Conservation (phyloP, 2,888 invertebrate species). For the Alviniconcha strummeri region DNA sequence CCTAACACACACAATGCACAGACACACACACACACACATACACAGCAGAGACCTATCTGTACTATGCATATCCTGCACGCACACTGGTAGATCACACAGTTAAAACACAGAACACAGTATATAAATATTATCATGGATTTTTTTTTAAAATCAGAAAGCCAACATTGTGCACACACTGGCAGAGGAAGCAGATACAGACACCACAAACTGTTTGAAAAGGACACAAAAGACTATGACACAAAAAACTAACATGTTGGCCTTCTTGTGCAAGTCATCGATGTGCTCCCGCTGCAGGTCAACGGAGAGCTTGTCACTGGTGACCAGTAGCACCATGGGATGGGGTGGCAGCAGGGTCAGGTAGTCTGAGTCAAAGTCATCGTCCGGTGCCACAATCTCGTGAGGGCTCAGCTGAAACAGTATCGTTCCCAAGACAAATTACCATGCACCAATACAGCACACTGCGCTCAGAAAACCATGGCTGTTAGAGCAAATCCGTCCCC, state of each 20-base stretch:
- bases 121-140: too few species aligned
- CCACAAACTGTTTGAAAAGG: background rate
- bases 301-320: background rate
- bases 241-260: conserved; percentile 15
- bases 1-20: background rate
- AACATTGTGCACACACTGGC: background rate
- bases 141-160: background rate
- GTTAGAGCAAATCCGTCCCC: background rate
- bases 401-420: conserved; percentile 16
- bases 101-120: too few species aligned
- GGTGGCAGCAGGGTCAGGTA: conserved; percentile 28
- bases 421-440: background rate
- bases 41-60: too few species aligned
- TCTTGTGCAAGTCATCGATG: conserved; percentile 25
- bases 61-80: too few species aligned
- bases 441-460: background rate
- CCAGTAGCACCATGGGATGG: conserved; percentile 25
- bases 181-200: too few species aligned
- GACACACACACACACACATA: too few species aligned
- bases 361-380: conserved; percentile 20
- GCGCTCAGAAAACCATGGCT: background rate
- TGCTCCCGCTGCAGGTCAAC: background rate
- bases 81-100: too few species aligned
- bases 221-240: background rate
- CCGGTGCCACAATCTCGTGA: conserved; percentile 1